A percentile compares a stretch with the other conserved stretches of the same genome.
Evolutionary conservation across 2,888 invertebrate species (phyloP).

Genomic region (Conus canariensis): DNA sequence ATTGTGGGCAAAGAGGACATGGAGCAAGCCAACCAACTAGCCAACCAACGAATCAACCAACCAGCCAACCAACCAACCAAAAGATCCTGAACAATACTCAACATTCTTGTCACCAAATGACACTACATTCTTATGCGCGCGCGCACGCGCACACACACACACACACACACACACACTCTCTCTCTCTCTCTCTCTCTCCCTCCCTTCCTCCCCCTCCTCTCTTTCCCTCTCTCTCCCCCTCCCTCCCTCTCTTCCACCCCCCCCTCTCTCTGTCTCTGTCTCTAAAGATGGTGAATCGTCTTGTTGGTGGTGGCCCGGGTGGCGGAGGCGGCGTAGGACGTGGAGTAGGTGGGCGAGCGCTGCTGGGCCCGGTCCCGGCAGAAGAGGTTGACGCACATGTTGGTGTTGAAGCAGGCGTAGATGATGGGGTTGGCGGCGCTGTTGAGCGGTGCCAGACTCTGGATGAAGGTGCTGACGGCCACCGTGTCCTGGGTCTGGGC

Average conservation of each 20-base stretch:
- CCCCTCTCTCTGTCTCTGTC: neutral
- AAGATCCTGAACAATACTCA: no score
- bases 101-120: no score
- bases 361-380: neutral
- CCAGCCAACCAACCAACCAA: no score
- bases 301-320: no score
- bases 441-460: conserved; percentile 94
- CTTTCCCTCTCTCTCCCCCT: no score
- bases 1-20: no score
- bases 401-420: conserved; percentile 94
- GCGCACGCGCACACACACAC: neutral
- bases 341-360: neutral
- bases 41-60: no score
- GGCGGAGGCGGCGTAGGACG: neutral
- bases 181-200: neutral
- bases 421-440: conserved; percentile 96
- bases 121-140: no score
- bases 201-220: no score
- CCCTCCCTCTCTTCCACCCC: neutral
- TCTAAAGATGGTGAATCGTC: neutral
- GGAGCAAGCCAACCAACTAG: no score
- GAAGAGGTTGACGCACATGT: conserved; percentile 86
- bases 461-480: conserved; percentile 93
- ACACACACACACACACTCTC: neutral
- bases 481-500: conserved; percentile 55